Percentiles rank a stretch among this genome's conserved stretches.
Evolutionary conservation across 2,888 invertebrate species (phyloP).

Genomic region (Heliconius sara): DNA sequence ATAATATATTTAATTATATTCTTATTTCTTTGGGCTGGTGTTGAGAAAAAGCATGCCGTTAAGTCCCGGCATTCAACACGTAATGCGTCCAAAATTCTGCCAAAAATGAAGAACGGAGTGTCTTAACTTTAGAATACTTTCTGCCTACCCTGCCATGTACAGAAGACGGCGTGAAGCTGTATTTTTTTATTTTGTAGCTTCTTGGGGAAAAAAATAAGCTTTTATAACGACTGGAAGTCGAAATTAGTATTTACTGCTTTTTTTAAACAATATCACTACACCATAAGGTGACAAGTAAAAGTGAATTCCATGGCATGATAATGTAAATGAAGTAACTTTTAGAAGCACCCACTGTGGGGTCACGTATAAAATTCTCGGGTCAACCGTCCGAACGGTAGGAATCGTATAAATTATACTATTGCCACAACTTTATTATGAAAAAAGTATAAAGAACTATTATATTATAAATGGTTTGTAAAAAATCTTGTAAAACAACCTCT

Average conservation of each 20-base stretch:
- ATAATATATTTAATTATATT: too few species aligned
- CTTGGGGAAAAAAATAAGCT: background rate
- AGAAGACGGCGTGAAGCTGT: too few species aligned
- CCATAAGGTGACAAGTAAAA: constrained; percentile 13
- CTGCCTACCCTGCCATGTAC: too few species aligned
- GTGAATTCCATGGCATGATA: constrained; percentile 44
- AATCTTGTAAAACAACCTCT: background rate
- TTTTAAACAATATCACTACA: background rate
- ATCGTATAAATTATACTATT: constrained; percentile 43
- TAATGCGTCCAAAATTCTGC: too few species aligned
- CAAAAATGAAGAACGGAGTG: too few species aligned
- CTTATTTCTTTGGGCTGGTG: too few species aligned
- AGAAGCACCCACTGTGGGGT: constrained; percentile 46
- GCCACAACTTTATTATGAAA: constrained; percentile 23
- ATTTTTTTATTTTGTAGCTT: background rate
- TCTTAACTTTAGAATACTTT: too few species aligned
- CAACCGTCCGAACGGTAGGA: constrained; percentile 45
- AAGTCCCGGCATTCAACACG: too few species aligned
- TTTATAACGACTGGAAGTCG: background rate
- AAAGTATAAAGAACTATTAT: constrained; percentile 29
- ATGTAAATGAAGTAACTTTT: constrained; percentile 58
- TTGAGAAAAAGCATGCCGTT: too few species aligned
- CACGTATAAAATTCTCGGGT: constrained; percentile 46
- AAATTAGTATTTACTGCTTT: background rate
- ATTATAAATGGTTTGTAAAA: constrained; percentile 1